These are phyloP conservation scores for Halcyon leucocephala DNA, from an alignment of 2,797 vertebrate species.

Conservation along the genomic window DNA sequence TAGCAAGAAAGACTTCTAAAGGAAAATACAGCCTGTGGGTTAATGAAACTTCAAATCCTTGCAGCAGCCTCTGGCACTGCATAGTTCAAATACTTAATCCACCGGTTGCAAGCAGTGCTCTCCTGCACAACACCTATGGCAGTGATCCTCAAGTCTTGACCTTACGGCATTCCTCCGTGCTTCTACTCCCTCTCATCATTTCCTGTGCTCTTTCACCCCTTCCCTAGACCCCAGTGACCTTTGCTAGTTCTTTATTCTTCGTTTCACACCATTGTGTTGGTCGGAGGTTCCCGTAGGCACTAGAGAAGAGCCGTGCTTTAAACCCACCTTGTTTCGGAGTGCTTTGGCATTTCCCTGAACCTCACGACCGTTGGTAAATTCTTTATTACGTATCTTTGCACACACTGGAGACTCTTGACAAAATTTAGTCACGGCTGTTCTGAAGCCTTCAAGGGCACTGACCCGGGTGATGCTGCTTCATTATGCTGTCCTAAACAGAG, in stretches of 20 bases:
- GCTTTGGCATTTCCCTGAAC: background rate
- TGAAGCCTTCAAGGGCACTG: background rate
- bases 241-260: background rate
- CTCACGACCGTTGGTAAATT: background rate
- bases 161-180: background rate
- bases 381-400: background rate
- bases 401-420: rapidly evolving
- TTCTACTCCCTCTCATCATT: background rate
- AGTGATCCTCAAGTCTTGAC: background rate
- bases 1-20: background rate
- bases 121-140: background rate
- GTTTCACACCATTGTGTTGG: background rate
- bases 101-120: background rate
- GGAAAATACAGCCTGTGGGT: background rate
- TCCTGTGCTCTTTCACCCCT: background rate
- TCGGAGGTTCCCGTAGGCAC: background rate
- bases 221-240: background rate
- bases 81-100: background rate
- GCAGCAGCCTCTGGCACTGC: background rate
- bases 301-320: background rate
- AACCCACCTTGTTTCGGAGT: background rate
- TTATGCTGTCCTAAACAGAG: background rate
- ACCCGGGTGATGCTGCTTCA: background rate
- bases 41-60: background rate
- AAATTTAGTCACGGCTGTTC: background rate